These are phyloP conservation scores for Acrocera orbiculus DNA, from an alignment of 2,888 invertebrate species.

Conservation along the genomic window DNA sequence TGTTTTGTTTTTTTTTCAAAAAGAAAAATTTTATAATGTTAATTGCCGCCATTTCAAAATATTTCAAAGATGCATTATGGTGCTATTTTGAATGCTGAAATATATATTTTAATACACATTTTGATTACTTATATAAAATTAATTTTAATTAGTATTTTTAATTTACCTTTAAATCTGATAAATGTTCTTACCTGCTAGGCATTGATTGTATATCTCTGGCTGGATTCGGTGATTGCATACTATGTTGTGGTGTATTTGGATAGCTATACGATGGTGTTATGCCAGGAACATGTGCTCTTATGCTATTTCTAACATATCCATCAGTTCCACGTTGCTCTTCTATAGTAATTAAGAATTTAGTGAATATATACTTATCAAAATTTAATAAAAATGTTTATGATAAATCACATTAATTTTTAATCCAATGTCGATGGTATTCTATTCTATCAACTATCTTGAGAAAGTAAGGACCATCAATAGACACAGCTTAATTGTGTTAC, in stretches of 20 bases:
- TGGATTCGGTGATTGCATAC: conserved; percentile 53
- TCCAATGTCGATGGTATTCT: too few relatives aligned
- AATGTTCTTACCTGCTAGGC: conserved; percentile 45
- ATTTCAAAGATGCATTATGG: conserved; percentile 32
- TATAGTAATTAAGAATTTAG: conserved; percentile 8
- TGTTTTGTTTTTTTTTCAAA: too few relatives aligned
- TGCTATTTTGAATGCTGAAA: conserved; percentile 32
- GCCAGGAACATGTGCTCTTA: conserved; percentile 70
- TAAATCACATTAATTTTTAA: too few relatives aligned
- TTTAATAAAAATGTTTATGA: too few relatives aligned
- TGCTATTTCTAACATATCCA: conserved; percentile 71
- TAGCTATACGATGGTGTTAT: conserved; percentile 34
- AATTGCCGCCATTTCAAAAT: too few relatives aligned
- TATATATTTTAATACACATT: too few relatives aligned
- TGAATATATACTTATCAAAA: not conserved
- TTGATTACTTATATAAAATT: not conserved
- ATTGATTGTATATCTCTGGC: conserved; percentile 58
- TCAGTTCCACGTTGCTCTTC: conserved; percentile 32
- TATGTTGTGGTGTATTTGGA: conserved; percentile 52
- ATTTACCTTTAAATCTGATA: not conserved
- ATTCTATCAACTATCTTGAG: too few relatives aligned
- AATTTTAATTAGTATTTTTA: not conserved
- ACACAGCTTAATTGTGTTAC: too few relatives aligned
- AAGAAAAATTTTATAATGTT: too few relatives aligned
- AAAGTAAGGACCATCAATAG: too few relatives aligned